A percentile compares a stretch with the other conserved stretches of the same genome.
These are phyloP conservation scores for Anoura caudifer DNA, from an alignment of 2,113 vertebrate species.

Conservation along the genomic window DNA sequence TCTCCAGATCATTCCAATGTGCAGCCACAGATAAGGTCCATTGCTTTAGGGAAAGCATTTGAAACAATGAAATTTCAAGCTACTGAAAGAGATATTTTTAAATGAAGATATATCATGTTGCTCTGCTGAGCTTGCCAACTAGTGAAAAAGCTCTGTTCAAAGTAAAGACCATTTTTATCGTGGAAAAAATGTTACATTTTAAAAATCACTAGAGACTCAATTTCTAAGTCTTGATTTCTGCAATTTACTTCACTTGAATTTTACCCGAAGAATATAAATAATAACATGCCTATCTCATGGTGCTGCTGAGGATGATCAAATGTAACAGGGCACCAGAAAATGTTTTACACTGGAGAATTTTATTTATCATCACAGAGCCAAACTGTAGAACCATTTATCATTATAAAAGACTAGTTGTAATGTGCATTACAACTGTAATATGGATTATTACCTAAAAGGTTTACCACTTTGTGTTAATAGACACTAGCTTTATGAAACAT, in stretches of 20 bases:
- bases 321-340: background rate
- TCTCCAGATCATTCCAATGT: background rate
- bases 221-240: constrained; percentile 9
- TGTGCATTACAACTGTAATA: background rate
- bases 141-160: background rate
- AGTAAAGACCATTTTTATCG: constrained; percentile 5
- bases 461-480: constrained; percentile 1
- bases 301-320: background rate
- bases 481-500: constrained; percentile 1
- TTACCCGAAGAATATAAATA: constrained; percentile 22
- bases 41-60: background rate
- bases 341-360: constrained; percentile 12
- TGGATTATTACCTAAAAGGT: background rate
- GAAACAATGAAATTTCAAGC: constrained; percentile 24
- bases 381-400: background rate
- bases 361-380: constrained; percentile 25
- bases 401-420: background rate
- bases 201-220: background rate
- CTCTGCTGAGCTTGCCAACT: background rate
- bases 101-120: background rate
- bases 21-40: background rate
- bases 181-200: background rate
- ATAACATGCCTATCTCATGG: background rate
- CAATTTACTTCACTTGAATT: constrained; percentile 36
- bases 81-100: background rate